phyloP scores from a whole-genome alignment of 2,888 invertebrate genomes.

The Megalurothrips usitatus region DNA sequence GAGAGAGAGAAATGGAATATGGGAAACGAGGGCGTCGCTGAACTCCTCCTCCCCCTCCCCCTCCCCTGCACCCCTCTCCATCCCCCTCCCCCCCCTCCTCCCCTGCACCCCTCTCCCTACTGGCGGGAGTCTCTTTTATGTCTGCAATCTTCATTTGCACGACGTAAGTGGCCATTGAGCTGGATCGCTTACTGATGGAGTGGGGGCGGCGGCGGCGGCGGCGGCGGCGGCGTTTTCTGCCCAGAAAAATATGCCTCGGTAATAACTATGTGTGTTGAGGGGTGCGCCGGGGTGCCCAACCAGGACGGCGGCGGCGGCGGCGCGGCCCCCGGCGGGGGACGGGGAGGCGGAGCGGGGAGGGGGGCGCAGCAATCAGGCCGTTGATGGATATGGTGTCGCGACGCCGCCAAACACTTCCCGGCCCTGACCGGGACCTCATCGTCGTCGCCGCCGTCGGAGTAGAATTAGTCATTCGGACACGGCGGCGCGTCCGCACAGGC shows the following conservation, averaged over 20 bases:
- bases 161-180: background rate
- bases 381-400: too few species aligned
- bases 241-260: background rate
- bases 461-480: too few species aligned
- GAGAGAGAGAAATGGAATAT: background rate
- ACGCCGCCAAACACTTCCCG: too few species aligned
- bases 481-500: too few species aligned
- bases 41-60: too few species aligned
- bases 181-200: slow-evolving; percentile 14
- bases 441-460: too few species aligned
- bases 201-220: background rate
- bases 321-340: background rate
- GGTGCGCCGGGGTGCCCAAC: background rate
- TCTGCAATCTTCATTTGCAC: slow-evolving; percentile 16
- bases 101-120: background rate
- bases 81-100: background rate
- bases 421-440: too few species aligned
- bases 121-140: background rate
- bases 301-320: background rate
- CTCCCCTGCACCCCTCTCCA: background rate
- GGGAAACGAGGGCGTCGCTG: background rate
- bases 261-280: slow-evolving; percentile 15
- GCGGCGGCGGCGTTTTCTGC: background rate
- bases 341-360: too few species aligned
- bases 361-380: background rate